These are phyloP conservation scores for Prinia subflava DNA, from an alignment of 2,113 vertebrate genomes.

Conservation along the genomic window DNA sequence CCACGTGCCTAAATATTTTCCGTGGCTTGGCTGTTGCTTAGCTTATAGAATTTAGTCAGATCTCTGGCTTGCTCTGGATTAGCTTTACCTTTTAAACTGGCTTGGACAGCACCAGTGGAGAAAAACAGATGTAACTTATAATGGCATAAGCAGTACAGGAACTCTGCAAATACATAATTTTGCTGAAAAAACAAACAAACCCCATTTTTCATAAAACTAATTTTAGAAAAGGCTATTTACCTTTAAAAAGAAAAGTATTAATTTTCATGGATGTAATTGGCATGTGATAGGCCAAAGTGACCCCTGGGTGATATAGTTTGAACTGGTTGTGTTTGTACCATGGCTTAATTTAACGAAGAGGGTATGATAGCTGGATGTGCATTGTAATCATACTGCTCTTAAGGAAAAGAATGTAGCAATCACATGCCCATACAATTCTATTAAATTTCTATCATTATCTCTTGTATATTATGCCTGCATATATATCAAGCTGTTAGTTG, in stretches of 20 bases:
- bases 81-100: constrained; percentile 17
- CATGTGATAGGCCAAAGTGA: neutral
- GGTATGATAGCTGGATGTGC: neutral
- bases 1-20: neutral
- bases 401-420: neutral
- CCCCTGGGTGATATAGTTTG: neutral
- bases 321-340: neutral
- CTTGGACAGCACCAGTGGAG: neutral
- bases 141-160: neutral
- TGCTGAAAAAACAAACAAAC: neutral
- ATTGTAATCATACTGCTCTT: neutral
- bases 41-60: constrained; percentile 9
- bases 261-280: neutral
- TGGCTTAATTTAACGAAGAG: neutral
- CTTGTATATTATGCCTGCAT: neutral
- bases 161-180: constrained; percentile 27
- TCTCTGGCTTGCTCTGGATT: neutral
- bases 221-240: constrained; percentile 9
- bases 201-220: constrained; percentile 1
- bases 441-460: neutral
- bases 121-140: constrained; percentile 28
- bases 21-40: constrained; percentile 33
- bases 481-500: neutral
- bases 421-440: neutral
- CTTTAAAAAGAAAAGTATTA: neutral